phyloP scores from a whole-genome alignment of 2,113 vertebrate genomes.

The Plecturocebus donacophilus region DNA sequence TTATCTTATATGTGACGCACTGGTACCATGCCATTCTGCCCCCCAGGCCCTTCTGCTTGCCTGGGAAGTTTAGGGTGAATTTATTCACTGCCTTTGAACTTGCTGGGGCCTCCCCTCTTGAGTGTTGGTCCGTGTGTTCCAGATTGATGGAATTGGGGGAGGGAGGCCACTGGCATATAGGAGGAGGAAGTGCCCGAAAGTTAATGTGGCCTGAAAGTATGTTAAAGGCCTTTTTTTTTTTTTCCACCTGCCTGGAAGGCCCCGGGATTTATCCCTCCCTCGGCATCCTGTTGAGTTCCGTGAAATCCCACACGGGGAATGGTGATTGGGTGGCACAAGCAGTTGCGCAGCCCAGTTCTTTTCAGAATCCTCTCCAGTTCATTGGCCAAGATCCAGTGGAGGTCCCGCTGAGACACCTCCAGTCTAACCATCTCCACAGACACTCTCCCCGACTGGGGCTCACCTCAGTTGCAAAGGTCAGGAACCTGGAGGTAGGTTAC shows the following conservation, averaged over 20 bases:
- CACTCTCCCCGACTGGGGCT: fast-evolving
- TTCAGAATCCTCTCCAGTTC: neutral
- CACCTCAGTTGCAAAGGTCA: neutral
- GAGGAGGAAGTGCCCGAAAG: neutral
- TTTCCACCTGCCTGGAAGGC: neutral
- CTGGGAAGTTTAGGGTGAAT: neutral
- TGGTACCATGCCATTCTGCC: neutral
- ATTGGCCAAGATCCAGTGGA: neutral
- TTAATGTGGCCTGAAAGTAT: fast-evolving
- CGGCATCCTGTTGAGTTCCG: neutral
- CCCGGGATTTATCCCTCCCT: neutral
- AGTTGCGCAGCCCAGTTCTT: neutral
- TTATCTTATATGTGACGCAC: fast-evolving
- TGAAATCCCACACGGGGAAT: neutral
- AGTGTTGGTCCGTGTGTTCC: neutral
- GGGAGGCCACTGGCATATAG: neutral
- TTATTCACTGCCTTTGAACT: fast-evolving
- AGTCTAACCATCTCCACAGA: neutral
- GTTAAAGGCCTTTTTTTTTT: neutral
- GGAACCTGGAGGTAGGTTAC: neutral
- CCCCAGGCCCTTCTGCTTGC: neutral
- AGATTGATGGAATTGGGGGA: neutral
- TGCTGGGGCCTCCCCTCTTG: neutral
- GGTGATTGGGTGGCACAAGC: neutral
- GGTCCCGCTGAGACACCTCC: neutral